phyloP scores from a whole-genome alignment of 2,113 vertebrate species.

The Nibea coibor region DNA sequence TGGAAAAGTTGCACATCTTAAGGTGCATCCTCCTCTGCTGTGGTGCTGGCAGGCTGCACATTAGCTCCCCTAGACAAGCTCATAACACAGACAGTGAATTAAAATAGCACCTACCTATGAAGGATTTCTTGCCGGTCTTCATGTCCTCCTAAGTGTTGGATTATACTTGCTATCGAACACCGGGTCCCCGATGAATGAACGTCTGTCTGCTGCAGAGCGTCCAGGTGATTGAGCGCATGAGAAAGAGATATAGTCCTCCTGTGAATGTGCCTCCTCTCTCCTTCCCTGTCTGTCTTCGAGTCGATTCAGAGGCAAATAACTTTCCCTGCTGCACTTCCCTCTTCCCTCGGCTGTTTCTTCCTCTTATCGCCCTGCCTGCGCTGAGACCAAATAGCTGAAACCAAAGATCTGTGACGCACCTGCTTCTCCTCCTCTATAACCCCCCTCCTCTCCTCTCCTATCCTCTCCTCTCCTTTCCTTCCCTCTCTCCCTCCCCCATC shows the following conservation, averaged over 20 bases:
- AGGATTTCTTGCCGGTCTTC: slow-evolving; percentile 84
- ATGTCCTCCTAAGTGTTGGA: slow-evolving; percentile 61
- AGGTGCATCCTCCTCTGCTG: slow-evolving; percentile 22
- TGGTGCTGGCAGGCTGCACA: slow-evolving; percentile 21
- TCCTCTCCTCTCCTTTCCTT: background rate
- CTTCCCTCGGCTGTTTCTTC: slow-evolving; percentile 47
- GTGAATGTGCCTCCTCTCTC: slow-evolving; percentile 29
- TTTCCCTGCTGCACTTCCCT: slow-evolving; percentile 57
- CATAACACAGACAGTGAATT: slow-evolving; percentile 12
- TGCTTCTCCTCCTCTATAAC: slow-evolving; percentile 44
- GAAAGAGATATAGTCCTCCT: slow-evolving; percentile 36
- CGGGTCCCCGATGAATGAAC: slow-evolving; percentile 26
- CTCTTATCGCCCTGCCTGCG: slow-evolving; percentile 34
- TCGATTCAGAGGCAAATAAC: slow-evolving; percentile 52
- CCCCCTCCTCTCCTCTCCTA: no score
- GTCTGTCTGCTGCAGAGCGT: slow-evolving; percentile 51
- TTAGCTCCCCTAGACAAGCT: slow-evolving; percentile 1
- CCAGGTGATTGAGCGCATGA: slow-evolving; percentile 50
- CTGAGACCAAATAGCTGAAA: slow-evolving; percentile 58
- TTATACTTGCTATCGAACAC: background rate
- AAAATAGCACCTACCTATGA: slow-evolving; percentile 77
- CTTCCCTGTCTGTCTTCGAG: slow-evolving; percentile 18
- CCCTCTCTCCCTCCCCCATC: slow-evolving; percentile 11
- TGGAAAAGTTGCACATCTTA: slow-evolving; percentile 39
- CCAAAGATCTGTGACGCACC: slow-evolving; percentile 75